Conservation (phyloP, 2,113 vertebrate species). For the Mixornis gularis region DNA sequence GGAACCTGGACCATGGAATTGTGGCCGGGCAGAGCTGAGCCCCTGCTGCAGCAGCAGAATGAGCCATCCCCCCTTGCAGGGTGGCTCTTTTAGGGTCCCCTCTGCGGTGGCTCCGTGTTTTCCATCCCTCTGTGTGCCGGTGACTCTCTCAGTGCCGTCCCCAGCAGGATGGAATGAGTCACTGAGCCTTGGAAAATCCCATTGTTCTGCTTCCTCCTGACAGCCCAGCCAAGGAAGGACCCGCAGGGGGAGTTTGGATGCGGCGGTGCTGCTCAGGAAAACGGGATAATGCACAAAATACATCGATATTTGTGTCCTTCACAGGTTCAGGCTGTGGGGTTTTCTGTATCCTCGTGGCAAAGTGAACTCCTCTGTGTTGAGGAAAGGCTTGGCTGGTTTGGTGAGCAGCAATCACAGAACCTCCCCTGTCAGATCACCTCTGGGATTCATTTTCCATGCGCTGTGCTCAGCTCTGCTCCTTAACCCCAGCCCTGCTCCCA, state of each 20-base stretch:
- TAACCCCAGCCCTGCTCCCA: rapidly evolving
- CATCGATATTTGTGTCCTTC: rapidly evolving
- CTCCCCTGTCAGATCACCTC: rapidly evolving
- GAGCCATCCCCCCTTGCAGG: neutral
- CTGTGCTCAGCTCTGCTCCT: neutral
- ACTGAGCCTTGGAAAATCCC: neutral
- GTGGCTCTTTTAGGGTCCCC: too few relatives aligned
- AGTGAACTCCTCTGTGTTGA: too few relatives aligned
- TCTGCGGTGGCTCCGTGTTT: rapidly evolving
- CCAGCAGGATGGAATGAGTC: neutral
- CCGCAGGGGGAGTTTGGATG: rapidly evolving
- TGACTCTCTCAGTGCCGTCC: rapidly evolving
- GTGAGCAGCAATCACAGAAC: neutral
- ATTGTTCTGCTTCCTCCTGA: neutral
- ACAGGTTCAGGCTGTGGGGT: rapidly evolving
- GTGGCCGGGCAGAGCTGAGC: neutral
- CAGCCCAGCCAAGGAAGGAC: rapidly evolving
- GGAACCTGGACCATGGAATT: rapidly evolving
- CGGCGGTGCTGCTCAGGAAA: rapidly evolving
- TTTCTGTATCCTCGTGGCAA: neutral
- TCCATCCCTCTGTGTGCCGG: rapidly evolving
- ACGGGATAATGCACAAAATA: rapidly evolving
- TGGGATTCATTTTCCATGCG: rapidly evolving
- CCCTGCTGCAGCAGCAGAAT: rapidly evolving
- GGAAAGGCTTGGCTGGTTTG: neutral